Evolutionary conservation across 2,888 invertebrate species (phyloP).

Genomic region (Pteria penguin): DNA sequence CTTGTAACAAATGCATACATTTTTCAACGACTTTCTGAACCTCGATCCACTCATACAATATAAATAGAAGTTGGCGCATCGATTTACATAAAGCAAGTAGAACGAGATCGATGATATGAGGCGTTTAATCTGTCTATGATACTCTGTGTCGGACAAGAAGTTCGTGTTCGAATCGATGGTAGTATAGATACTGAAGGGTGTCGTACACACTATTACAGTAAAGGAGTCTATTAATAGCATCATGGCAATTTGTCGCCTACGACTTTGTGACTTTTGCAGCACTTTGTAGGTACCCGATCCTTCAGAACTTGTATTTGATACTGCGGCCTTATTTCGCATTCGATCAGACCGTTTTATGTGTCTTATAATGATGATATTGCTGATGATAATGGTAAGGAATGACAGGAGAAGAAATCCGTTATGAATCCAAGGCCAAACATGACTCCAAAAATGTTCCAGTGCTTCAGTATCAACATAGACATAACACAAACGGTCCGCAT

Average conservation of each 20-base stretch:
- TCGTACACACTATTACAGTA: constrained; percentile 61
- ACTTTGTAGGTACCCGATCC: constrained; percentile 11
- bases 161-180: constrained; percentile 43
- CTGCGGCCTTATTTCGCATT: constrained; percentile 19
- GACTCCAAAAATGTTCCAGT: constrained; percentile 32
- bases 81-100: constrained; percentile 67
- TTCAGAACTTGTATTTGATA: not conserved
- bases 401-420: constrained; percentile 57
- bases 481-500: constrained; percentile 48
- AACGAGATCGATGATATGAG: constrained; percentile 59
- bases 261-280: constrained; percentile 24
- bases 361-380: constrained; percentile 63
- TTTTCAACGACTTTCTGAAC: constrained; percentile 58
- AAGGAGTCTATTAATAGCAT: constrained; percentile 67
- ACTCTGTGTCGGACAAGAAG: constrained; percentile 24
- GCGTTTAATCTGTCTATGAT: constrained; percentile 42
- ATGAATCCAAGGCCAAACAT: constrained; percentile 62
- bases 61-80: constrained; percentile 67
- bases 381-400: constrained; percentile 58
- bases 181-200: constrained; percentile 61
- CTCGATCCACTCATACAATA: constrained; percentile 68
- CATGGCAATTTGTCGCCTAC: constrained; percentile 60
- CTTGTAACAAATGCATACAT: constrained; percentile 22
- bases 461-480: constrained; percentile 28
- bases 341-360: constrained; percentile 52